Conservation (phyloP, 53 echinoderm and acorn worm genomes). For the Echinometra lucunter region DNA sequence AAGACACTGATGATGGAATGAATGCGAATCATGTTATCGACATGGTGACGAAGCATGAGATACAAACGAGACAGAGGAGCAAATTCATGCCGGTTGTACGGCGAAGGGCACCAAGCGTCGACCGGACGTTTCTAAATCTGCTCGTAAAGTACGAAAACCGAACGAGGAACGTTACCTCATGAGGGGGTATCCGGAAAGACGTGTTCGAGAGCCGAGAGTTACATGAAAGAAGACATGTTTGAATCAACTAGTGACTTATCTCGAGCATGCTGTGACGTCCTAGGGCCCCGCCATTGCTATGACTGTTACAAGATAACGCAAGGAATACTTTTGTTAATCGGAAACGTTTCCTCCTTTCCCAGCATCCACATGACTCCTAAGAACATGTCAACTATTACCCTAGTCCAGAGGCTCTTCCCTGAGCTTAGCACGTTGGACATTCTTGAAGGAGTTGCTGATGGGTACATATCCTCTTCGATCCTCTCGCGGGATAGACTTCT, state of each 20-base stretch:
- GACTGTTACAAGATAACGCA: constrained; percentile 84
- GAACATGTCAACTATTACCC: constrained; percentile 81
- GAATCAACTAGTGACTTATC: constrained; percentile 79
- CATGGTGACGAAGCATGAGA: constrained; percentile 69
- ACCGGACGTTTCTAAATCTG: neutral
- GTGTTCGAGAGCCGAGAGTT: constrained; percentile 83
- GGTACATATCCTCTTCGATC: constrained; percentile 73
- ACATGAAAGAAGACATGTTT: constrained; percentile 65
- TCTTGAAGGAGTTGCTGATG: constrained; percentile 78
- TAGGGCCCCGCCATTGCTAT: constrained; percentile 86
- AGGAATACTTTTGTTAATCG: constrained; percentile 71
- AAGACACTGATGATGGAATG: constrained; percentile 44
- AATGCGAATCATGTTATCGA: constrained; percentile 68
- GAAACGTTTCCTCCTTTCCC: constrained; percentile 76
- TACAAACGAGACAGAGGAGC: constrained; percentile 48
- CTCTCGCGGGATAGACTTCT: constrained; percentile 64
- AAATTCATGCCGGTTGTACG: constrained; percentile 56
- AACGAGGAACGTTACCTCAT: constrained; percentile 77
- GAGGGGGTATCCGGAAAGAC: constrained; percentile 77
- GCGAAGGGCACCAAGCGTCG: constrained; percentile 7
- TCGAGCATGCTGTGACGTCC: constrained; percentile 92
- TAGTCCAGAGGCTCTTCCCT: constrained; percentile 84
- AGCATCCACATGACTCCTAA: constrained; percentile 78
- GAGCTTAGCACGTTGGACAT: constrained; percentile 79
- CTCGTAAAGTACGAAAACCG: constrained; percentile 52